Percentiles rank a stretch among this genome's conserved stretches.
Evolutionary conservation across 1,140 invertebrate species (phyloP).

Genomic region (Mesaphorura yosii): DNA sequence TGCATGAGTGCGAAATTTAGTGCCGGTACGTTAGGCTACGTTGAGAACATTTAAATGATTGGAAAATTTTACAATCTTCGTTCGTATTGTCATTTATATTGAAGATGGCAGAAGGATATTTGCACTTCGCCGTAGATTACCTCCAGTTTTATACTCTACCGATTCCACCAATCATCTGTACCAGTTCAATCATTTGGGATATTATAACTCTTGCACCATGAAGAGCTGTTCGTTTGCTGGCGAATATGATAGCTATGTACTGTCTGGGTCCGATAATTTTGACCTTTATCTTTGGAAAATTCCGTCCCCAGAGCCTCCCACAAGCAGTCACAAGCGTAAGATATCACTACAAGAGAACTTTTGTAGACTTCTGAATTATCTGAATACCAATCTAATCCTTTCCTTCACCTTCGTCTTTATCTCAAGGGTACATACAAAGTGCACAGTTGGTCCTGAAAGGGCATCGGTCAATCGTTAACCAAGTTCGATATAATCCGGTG

Average conservation of each 20-base stretch:
- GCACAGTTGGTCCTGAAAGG: conserved; percentile 74
- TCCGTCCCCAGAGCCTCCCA: conserved; percentile 39
- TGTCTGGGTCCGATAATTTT: conserved; percentile 90
- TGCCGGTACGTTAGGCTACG: too few relatives aligned
- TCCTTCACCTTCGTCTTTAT: too few relatives aligned
- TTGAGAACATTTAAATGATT: too few relatives aligned
- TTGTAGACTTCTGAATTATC: too few relatives aligned
- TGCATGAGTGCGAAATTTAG: conserved; percentile 89
- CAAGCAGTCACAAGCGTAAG: conserved; percentile 37
- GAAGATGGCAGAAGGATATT: conserved; percentile 62
- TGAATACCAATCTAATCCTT: too few relatives aligned
- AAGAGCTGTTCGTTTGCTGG: conserved; percentile 93
- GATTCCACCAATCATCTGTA: conserved; percentile 54
- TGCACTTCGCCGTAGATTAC: conserved; percentile 66
- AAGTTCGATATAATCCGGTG: conserved; percentile 77
- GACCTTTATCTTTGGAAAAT: conserved; percentile 90
- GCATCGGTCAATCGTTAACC: conserved; percentile 90
- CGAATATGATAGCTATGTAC: conserved; percentile 69
- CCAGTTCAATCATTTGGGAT: conserved; percentile 80
- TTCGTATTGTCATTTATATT: too few relatives aligned
- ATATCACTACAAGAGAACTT: too few relatives aligned
- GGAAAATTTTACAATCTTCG: too few relatives aligned
- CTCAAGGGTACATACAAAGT: conserved; percentile 46
- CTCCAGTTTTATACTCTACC: conserved; percentile 68
- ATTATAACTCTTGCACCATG: conserved; percentile 94